phyloP scores from a whole-genome alignment of 2,888 invertebrate genomes.

The Cataglyphis rosenhaueri region DNA sequence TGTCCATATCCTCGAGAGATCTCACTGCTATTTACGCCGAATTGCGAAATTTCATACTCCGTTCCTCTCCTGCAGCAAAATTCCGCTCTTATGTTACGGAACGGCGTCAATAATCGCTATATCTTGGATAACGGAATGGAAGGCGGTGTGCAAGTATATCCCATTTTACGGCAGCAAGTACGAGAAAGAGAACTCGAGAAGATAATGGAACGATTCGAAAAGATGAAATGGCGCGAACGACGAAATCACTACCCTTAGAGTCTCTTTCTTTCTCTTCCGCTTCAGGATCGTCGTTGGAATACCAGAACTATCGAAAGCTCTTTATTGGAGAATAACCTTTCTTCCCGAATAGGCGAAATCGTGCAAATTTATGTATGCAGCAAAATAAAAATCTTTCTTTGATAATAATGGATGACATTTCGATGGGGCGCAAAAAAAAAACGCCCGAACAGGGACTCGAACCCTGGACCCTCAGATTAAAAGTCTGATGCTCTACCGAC shows the following conservation, averaged over 20 bases:
- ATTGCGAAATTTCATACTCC: constrained; percentile 4
- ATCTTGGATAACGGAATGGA: constrained; percentile 78
- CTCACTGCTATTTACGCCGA: constrained; percentile 9
- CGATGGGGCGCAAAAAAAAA: constrained; percentile 50
- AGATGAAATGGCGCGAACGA: constrained; percentile 32
- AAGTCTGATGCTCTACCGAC: constrained; percentile 82
- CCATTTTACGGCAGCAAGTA: constrained; percentile 78
- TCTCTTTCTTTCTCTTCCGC: constrained; percentile 11
- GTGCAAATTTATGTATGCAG: neutral
- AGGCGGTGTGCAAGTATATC: constrained; percentile 75
- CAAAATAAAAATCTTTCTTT: constrained; percentile 10
- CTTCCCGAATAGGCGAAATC: neutral
- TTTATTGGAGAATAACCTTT: constrained; percentile 13
- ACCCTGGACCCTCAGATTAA: constrained; percentile 83
- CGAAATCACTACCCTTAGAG: constrained; percentile 31
- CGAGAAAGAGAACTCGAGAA: constrained; percentile 54
- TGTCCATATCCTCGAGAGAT: constrained; percentile 26
- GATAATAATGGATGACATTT: neutral
- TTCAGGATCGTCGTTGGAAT: neutral
- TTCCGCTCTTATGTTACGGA: constrained; percentile 72
- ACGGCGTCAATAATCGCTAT: constrained; percentile 64
- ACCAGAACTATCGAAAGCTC: neutral
- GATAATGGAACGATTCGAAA: constrained; percentile 53
- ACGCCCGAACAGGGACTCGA: constrained; percentile 82
- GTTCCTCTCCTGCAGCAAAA: constrained; percentile 70